Conservation (phyloP, 1,140 invertebrate genomes). For the Condylostylus longicornis region DNA sequence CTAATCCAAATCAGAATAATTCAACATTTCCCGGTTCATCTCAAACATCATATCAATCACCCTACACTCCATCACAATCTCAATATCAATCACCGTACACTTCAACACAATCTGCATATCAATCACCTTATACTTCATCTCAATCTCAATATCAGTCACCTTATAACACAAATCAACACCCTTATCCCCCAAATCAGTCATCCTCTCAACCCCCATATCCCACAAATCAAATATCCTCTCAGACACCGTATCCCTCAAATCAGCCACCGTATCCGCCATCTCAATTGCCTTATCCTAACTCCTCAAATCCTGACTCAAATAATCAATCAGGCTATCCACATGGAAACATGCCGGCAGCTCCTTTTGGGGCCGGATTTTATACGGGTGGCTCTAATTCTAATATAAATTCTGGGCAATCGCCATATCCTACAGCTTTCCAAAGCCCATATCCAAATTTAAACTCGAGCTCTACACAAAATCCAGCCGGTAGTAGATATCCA, state of each 20-base stretch:
- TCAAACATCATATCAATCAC: neutral
- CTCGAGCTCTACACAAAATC: constrained; percentile 3
- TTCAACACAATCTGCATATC: constrained; percentile 5
- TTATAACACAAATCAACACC: neutral
- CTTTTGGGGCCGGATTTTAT: constrained; percentile 9
- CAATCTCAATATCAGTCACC: constrained; percentile 2
- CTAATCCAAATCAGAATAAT: constrained; percentile 6
- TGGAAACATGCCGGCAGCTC: neutral
- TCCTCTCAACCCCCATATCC: constrained; percentile 4
- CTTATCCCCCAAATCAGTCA: neutral
- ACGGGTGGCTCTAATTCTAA: constrained; percentile 8
- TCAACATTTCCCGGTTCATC: constrained; percentile 2
- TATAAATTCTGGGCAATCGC: constrained; percentile 10
- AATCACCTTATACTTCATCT: neutral
- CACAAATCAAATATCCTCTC: neutral
- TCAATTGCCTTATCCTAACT: constrained; percentile 9
- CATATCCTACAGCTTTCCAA: constrained; percentile 4
- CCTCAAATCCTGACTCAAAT: constrained; percentile 10
- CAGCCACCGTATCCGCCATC: constrained; percentile 9
- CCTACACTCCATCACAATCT: neutral
- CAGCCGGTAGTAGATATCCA: constrained; percentile 6
- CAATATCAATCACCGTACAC: neutral
- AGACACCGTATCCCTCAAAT: constrained; percentile 3
- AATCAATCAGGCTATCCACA: constrained; percentile 5
- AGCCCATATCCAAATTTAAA: constrained; percentile 4